Base-by-base conservation (phyloP, 2,888 invertebrate genomes). In the Cataglyphis livida region DNA sequence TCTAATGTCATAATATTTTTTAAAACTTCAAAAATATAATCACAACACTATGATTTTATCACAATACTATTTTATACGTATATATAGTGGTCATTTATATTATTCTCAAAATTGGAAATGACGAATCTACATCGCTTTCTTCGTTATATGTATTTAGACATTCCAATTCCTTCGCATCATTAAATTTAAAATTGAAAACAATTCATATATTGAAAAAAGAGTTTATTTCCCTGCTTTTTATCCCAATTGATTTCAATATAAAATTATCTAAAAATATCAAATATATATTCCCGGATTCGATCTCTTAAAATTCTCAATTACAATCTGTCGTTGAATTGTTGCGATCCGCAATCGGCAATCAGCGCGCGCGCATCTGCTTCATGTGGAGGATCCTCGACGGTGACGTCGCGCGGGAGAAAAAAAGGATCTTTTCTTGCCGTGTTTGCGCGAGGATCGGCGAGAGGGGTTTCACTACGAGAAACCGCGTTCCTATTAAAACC, bases 401-500 rank as follows among this genome's bases (percentile, higher is more conserved):
- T 54, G 76, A 83, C 66, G 59, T 59, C 70, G 70, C n/a, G 68
- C 41, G 81, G 41, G 66, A 85, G 85, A 84, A 81, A 78, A 28
- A 62, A 84, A 88, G 85, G 68, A 68, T 78, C 74, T 70, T 83
- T 84, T 84, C 85, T 83, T 64, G 66, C 84, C 62, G 15, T 41
- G 28, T 81, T 70, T 79, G 68, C 65, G 35, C 25, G 51, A 81
- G 76, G 61, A 62, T 76, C 51, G 35, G 74, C 78, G 66, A 83
- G 85, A 71, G 74, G 84, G 82, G 82, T 91, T 88, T 82, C 85
- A 85, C 89, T 82, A 87, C 91, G 86, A 87, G 78, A 79, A 89
- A 90, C 85, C 82, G 82, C 89, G 89, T 90, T 91, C 89, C 88
- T 90, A 92, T 92, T 92, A 91, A 91, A 92, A 90, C 86, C 88